Conservation (phyloP, 2,888 invertebrate genomes). For the Cloeon dipterum region DNA sequence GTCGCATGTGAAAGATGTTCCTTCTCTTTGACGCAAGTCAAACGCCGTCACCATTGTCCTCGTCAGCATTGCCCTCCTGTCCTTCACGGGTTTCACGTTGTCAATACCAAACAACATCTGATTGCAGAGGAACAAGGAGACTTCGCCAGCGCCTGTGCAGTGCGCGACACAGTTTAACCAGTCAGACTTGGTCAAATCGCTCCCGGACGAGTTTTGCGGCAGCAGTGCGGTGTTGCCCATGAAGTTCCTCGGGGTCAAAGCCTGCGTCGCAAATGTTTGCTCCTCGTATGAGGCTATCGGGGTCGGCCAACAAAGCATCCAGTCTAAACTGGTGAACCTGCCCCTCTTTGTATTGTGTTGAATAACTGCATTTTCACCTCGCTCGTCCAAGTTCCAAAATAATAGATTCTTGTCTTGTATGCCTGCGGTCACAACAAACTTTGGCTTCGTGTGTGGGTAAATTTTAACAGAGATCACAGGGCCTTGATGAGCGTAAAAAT, state of each 20-base stretch:
- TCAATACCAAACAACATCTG: constrained; percentile 14
- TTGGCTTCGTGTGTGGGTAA: background rate
- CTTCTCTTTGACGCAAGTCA: background rate
- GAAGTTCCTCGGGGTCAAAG: background rate
- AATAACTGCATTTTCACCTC: background rate
- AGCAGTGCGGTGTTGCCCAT: background rate
- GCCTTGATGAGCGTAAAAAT: constrained; percentile 31
- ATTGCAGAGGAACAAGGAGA: constrained; percentile 21
- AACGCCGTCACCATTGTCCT: background rate
- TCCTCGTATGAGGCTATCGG: constrained; percentile 8
- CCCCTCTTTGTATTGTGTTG: constrained; percentile 16
- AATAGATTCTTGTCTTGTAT: constrained; percentile 18
- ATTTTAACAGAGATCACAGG: constrained; percentile 17
- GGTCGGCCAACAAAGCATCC: constrained; percentile 27
- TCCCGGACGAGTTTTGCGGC: background rate
- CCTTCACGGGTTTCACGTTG: background rate
- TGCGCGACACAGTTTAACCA: constrained; percentile 26
- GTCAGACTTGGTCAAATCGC: constrained; percentile 14
- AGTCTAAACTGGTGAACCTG: constrained; percentile 22
- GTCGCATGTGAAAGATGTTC: too few relatives aligned
- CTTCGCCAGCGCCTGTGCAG: constrained; percentile 25
- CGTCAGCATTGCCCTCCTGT: background rate
- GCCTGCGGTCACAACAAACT: background rate
- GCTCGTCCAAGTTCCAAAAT: constrained; percentile 40
- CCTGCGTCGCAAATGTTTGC: background rate